These are phyloP conservation scores for Argyra leucocephala DNA, from an alignment of 2,888 invertebrate species.

Conservation along the genomic window DNA sequence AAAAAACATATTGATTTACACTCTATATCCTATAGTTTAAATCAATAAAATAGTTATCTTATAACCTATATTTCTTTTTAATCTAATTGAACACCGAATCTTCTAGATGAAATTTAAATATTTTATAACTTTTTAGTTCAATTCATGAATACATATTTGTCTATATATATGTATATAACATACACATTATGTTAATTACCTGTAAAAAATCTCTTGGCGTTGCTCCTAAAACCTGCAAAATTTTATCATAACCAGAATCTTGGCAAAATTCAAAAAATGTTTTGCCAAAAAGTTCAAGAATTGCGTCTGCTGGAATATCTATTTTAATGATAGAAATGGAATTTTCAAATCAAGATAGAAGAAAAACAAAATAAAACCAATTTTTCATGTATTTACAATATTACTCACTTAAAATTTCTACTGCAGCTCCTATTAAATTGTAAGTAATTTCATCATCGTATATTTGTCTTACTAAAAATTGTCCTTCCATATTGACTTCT, in stretches of 20 bases:
- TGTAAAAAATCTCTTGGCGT: slow-evolving; percentile 91
- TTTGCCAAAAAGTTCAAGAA: slow-evolving; percentile 83
- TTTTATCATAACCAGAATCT: slow-evolving; percentile 94
- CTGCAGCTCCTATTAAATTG: slow-evolving; percentile 84
- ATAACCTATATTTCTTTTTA: too few species aligned
- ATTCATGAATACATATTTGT: too few species aligned
- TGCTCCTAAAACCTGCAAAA: slow-evolving; percentile 85
- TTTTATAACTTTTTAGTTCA: too few species aligned
- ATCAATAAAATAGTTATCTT: too few species aligned
- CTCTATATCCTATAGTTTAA: too few species aligned
- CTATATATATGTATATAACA: too few species aligned
- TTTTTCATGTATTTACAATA: background rate
- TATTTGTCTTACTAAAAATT: slow-evolving; percentile 86
- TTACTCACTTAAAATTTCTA: slow-evolving; percentile 76
- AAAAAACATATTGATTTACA: too few species aligned
- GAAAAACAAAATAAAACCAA: background rate
- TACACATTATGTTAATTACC: too few species aligned
- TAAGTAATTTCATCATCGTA: slow-evolving; percentile 94
- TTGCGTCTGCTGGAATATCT: slow-evolving; percentile 85
- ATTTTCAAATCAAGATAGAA: background rate
- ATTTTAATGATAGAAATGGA: slow-evolving; percentile 18
- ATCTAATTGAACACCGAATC: too few species aligned
- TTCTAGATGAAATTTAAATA: too few species aligned
- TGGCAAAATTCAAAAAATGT: slow-evolving; percentile 95
- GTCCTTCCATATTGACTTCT: slow-evolving; percentile 87